These are phyloP conservation scores for Stercorarius parasiticus DNA, from an alignment of 2,113 vertebrate genomes.

Conservation along the genomic window DNA sequence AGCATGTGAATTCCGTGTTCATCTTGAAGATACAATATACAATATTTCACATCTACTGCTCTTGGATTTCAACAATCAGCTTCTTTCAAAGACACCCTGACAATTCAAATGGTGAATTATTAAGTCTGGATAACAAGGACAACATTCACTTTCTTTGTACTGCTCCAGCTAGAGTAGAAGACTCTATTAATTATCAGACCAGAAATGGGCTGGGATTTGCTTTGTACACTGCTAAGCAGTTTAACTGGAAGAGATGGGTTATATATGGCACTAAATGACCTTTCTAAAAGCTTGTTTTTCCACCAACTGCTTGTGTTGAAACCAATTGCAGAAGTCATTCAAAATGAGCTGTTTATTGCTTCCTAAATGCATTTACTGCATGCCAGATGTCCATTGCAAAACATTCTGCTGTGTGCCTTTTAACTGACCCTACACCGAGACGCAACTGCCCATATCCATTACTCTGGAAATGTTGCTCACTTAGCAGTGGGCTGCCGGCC, in stretches of 20 bases:
- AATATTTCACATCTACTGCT: background rate
- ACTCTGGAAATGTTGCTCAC: background rate
- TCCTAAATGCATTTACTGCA: constrained; percentile 70
- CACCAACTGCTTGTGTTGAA: constrained; percentile 68
- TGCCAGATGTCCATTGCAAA: constrained; percentile 71
- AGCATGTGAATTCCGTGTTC: background rate
- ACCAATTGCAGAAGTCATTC: constrained; percentile 71
- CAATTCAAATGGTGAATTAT: constrained; percentile 14
- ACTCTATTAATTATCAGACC: constrained; percentile 58
- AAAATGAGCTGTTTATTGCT: constrained; percentile 74
- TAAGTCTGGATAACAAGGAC: background rate
- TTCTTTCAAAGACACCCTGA: constrained; percentile 19
- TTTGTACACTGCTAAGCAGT: constrained; percentile 56
- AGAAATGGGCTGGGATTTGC: constrained; percentile 52
- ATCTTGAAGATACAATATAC: background rate
- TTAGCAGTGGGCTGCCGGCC: background rate
- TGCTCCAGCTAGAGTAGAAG: background rate
- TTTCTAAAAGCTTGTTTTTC: constrained; percentile 73
- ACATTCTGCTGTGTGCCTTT: constrained; percentile 46
- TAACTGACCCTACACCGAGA: constrained; percentile 10
- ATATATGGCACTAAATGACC: constrained; percentile 65
- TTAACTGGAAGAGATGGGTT: constrained; percentile 62
- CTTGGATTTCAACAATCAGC: constrained; percentile 17
- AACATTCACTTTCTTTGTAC: background rate
- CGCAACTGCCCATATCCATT: background rate